Percentiles rank a stretch among this genome's conserved stretches.
phyloP scores from a whole-genome alignment of 2,113 vertebrate genomes.

The Neoarius graeffei region DNA sequence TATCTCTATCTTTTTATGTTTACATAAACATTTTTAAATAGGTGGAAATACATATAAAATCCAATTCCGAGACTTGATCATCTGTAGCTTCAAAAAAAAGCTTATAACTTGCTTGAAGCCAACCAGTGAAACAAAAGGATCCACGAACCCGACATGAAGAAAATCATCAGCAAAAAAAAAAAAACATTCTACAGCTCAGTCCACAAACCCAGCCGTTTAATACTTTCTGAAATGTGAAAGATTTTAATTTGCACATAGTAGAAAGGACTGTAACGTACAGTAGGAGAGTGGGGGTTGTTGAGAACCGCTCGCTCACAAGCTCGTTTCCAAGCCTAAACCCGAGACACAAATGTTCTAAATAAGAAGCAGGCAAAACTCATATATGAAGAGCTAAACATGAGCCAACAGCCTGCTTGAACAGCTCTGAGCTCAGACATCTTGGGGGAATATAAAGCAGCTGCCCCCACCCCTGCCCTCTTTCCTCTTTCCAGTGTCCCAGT shows the following conservation, averaged over 20 bases:
- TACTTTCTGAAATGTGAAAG: slow-evolving; percentile 26
- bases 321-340: slow-evolving; percentile 11
- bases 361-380: slow-evolving; percentile 4
- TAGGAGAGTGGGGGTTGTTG: background rate
- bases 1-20: background rate
- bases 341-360: background rate
- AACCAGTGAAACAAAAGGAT: background rate
- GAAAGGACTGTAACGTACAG: slow-evolving; percentile 1
- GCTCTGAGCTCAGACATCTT: slow-evolving; percentile 1
- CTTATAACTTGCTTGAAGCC: background rate
- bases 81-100: background rate
- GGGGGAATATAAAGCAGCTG: slow-evolving; percentile 39
- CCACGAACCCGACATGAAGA: no score
- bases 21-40: background rate
- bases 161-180: background rate
- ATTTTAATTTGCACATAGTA: slow-evolving; percentile 17
- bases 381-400: background rate
- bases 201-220: background rate
- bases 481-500: background rate
- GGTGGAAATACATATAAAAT: no score
- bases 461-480: background rate
- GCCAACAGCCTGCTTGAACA: background rate
- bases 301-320: background rate
- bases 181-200: background rate
- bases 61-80: background rate